Percentiles rank a stretch among this genome's conserved stretches.
Evolutionary conservation across 1,140 invertebrate species (phyloP).

Genomic region (Neotoxoptera formosana): DNA sequence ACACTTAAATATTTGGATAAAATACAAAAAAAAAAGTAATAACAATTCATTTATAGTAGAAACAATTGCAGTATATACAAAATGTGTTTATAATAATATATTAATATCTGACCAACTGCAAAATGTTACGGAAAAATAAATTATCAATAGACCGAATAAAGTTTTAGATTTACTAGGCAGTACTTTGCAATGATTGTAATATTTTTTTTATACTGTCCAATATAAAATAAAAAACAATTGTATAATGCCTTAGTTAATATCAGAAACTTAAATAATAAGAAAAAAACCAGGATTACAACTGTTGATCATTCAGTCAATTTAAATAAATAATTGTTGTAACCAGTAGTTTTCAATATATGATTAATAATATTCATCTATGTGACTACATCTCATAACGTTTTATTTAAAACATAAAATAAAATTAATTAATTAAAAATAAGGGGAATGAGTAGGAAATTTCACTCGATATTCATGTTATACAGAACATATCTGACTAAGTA

Average conservation of each 20-base stretch:
- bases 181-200: neutral
- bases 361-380: neutral
- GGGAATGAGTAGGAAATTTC: constrained; percentile 46
- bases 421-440: constrained; percentile 15
- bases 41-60: neutral
- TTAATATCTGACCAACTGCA: neutral
- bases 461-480: constrained; percentile 50
- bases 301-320: neutral
- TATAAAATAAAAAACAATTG: neutral
- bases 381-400: constrained; percentile 13
- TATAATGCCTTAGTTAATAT: neutral
- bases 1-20: neutral
- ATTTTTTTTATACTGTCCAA: neutral
- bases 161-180: neutral
- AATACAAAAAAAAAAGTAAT: neutral
- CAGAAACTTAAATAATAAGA: neutral
- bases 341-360: neutral
- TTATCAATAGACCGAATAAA: neutral
- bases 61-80: neutral
- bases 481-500: constrained; percentile 47
- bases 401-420: constrained; percentile 28
- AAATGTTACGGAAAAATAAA: neutral
- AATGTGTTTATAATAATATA: neutral
- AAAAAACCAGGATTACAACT: neutral
- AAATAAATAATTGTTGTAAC: neutral